These are phyloP conservation scores for Redunca redunca DNA, from an alignment of 2,113 vertebrate genomes.

Conservation along the genomic window DNA sequence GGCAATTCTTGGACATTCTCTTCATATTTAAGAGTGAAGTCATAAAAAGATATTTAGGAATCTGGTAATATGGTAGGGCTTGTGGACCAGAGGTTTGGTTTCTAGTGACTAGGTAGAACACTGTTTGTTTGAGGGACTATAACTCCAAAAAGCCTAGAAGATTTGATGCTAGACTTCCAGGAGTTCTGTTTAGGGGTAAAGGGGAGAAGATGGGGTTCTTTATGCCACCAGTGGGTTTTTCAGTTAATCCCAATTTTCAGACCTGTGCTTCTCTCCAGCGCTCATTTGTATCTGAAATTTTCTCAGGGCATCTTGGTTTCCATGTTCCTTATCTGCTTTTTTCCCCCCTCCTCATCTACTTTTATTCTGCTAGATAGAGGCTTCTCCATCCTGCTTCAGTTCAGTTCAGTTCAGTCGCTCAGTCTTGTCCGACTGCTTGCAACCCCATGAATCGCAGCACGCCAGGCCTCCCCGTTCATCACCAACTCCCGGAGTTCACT, in stretches of 20 bases:
- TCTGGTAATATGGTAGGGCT: neutral
- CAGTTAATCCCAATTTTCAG: neutral
- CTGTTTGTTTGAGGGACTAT: neutral
- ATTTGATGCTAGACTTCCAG: neutral
- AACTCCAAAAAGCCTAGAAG: neutral
- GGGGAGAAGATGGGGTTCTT: neutral
- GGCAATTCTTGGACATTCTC: neutral
- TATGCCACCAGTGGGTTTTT: neutral
- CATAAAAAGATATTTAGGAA: neutral
- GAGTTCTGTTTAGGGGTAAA: neutral
- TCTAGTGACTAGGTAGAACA: neutral
- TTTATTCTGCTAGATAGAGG: neutral
- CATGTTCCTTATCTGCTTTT: neutral
- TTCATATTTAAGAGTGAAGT: neutral
- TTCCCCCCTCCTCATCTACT: neutral
- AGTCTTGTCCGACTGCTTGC: accelerated
- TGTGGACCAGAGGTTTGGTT: neutral
- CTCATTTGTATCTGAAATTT: neutral
- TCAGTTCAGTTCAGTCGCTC: too few species aligned
- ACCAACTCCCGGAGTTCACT: too few species aligned
- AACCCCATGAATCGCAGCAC: too few species aligned
- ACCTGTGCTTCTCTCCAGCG: neutral
- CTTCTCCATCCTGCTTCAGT: neutral
- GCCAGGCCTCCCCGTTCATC: too few species aligned
- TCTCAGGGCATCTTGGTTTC: neutral